These are phyloP conservation scores for Oplegnathus fasciatus DNA, from an alignment of 2,113 vertebrate genomes.

Conservation along the genomic window DNA sequence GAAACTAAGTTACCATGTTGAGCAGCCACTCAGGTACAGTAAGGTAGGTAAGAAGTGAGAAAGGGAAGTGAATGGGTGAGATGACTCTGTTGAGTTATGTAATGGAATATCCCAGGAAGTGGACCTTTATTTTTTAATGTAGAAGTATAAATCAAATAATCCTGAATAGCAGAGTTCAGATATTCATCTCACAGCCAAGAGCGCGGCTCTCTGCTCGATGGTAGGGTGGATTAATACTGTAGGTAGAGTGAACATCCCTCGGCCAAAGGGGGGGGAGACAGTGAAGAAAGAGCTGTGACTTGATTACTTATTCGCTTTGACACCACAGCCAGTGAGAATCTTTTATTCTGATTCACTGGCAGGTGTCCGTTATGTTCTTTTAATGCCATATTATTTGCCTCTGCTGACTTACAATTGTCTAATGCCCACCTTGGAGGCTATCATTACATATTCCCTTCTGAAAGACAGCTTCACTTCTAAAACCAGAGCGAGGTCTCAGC, in stretches of 20 bases:
- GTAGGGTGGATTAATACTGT: too few relatives aligned
- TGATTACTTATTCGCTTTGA: background rate
- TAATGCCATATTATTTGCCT: background rate
- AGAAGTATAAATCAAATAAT: conserved; percentile 47
- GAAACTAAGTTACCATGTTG: background rate
- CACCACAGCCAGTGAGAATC: background rate
- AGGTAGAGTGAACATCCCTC: too few relatives aligned
- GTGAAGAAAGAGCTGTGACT: background rate
- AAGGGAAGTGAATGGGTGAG: conserved; percentile 3
- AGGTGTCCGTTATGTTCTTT: background rate
- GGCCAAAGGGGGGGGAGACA: too few relatives aligned
- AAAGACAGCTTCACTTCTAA: background rate
- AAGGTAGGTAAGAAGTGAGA: background rate
- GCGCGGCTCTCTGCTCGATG: background rate
- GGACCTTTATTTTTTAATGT: conserved; percentile 52
- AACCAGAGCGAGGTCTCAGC: background rate
- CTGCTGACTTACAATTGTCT: background rate
- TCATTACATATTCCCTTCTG: background rate
- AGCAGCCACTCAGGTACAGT: conserved; percentile 1
- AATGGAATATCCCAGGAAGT: conserved; percentile 53
- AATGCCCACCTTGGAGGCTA: background rate
- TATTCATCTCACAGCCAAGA: conserved; percentile 10
- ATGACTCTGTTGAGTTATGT: conserved; percentile 44
- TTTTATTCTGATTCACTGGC: background rate
- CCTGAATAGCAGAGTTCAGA: background rate